Conservation (phyloP, 1,140 invertebrate species). For the Dendroctonus ponderosae region DNA sequence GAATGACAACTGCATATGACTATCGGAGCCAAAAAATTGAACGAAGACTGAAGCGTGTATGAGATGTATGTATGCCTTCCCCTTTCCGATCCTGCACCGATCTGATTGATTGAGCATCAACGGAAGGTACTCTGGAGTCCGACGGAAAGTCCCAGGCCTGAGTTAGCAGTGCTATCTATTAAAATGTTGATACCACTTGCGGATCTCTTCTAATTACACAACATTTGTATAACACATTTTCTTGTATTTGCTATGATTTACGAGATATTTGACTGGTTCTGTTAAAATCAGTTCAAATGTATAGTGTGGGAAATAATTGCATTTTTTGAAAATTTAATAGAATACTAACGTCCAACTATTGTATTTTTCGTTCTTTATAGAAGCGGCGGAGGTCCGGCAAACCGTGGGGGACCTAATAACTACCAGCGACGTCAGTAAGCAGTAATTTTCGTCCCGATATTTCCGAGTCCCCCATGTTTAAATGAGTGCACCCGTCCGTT, state of each 20-base stretch:
- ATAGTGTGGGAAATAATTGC: not conserved
- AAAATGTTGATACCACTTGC: not conserved
- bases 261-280: no score
- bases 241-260: no score
- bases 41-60: no score
- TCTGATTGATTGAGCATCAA: no score
- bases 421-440: constrained; percentile 42
- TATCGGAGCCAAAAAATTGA: no score
- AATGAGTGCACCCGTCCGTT: constrained; percentile 25
- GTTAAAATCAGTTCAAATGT: not conserved
- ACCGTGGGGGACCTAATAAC: constrained; percentile 38
- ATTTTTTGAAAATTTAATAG: not conserved
- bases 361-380: constrained; percentile 8
- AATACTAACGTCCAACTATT: no score
- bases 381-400: constrained; percentile 34
- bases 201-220: not conserved
- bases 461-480: constrained; percentile 17
- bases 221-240: no score
- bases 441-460: not conserved
- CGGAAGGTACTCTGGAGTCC: no score
- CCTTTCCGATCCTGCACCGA: no score
- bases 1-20: no score
- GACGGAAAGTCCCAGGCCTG: not conserved
- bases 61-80: no score
- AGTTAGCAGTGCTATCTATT: not conserved